These are phyloP conservation scores for Drosophila fulvimacula DNA, from an alignment of 2,888 invertebrate genomes.

Conservation along the genomic window DNA sequence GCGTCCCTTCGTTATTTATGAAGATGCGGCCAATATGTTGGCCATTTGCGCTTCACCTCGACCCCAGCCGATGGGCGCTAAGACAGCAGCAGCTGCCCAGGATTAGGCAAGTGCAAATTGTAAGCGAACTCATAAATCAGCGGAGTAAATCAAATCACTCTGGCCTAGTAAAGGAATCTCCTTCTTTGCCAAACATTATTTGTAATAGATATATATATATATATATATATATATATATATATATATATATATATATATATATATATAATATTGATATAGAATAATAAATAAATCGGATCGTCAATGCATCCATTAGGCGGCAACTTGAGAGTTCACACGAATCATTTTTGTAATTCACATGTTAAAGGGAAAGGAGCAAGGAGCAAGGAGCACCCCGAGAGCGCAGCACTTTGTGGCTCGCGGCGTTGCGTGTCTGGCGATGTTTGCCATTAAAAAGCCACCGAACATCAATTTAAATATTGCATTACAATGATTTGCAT, in stretches of 20 bases:
- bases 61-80: background rate
- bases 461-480: constrained; percentile 78
- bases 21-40: constrained; percentile 78
- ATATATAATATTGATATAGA: too few species aligned
- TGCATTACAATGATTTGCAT: constrained; percentile 80
- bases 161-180: background rate
- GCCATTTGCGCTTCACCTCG: constrained; percentile 63
- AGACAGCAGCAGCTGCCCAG: constrained; percentile 9
- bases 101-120: constrained; percentile 10
- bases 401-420: constrained; percentile 43
- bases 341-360: constrained; percentile 47
- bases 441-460: constrained; percentile 72
- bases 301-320: constrained; percentile 12
- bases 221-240: too few species aligned
- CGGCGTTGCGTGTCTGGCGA: constrained; percentile 58
- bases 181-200: background rate
- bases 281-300: too few species aligned
- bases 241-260: too few species aligned
- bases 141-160: background rate
- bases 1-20: constrained; percentile 62
- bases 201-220: background rate
- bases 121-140: constrained; percentile 2
- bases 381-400: constrained; percentile 19
- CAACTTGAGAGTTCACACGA: constrained; percentile 39
- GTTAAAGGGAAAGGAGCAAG: constrained; percentile 23